phyloP scores from a whole-genome alignment of 2,797 vertebrate species.

The Vultur gryphus region DNA sequence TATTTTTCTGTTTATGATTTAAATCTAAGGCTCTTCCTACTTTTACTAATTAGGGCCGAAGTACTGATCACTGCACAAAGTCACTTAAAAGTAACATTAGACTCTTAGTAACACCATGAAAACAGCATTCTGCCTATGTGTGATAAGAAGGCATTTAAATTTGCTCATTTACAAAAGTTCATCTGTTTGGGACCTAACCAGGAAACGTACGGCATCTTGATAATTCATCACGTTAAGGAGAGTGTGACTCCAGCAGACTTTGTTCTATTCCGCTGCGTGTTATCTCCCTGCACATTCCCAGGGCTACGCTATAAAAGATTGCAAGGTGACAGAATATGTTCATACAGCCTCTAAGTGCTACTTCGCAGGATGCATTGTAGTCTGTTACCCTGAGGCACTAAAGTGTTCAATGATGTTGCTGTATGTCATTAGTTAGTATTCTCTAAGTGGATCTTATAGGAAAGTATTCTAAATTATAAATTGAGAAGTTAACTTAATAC shows the following conservation, averaged over 20 bases:
- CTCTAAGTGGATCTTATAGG: neutral
- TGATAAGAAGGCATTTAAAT: constrained; percentile 43
- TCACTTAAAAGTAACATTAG: constrained; percentile 30
- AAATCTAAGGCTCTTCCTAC: neutral
- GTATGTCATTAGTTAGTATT: constrained; percentile 14
- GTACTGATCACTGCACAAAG: constrained; percentile 10
- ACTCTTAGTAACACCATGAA: neutral
- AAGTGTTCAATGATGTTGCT: constrained; percentile 51
- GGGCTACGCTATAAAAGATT: constrained; percentile 10
- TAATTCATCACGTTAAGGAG: constrained; percentile 38
- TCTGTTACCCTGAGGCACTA: constrained; percentile 31
- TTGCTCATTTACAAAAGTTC: constrained; percentile 46
- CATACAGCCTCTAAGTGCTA: constrained; percentile 32
- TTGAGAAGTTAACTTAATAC: neutral
- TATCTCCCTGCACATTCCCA: constrained; percentile 50
- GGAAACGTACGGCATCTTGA: constrained; percentile 1
- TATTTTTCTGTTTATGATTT: constrained; percentile 16
- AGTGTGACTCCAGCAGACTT: constrained; percentile 39
- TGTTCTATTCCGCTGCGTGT: neutral
- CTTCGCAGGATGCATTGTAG: constrained; percentile 26
- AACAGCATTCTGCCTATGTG: neutral
- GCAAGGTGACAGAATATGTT: constrained; percentile 58
- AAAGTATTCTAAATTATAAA: neutral
- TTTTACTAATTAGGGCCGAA: constrained; percentile 1
- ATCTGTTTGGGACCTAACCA: constrained; percentile 11